These are phyloP conservation scores for Potamarius usumacintae DNA, from an alignment of 2,113 vertebrate species.

Conservation along the genomic window DNA sequence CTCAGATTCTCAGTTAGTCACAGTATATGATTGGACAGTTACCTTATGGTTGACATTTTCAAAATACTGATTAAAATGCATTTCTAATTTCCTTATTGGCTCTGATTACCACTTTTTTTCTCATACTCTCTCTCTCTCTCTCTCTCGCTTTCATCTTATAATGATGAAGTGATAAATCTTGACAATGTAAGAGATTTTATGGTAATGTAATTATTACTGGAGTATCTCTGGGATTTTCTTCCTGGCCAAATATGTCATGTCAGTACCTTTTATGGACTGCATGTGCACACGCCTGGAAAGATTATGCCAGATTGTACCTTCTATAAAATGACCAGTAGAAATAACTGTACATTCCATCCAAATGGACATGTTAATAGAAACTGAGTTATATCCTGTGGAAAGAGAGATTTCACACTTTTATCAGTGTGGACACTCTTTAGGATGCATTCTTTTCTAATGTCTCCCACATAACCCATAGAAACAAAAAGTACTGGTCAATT, in stretches of 20 bases:
- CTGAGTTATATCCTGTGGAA: neutral
- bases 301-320: neutral
- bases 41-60: neutral
- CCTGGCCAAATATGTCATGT: neutral
- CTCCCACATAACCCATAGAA: too few relatives aligned
- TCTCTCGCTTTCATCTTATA: neutral
- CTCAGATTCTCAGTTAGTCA: neutral
- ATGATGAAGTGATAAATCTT: neutral
- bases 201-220: neutral
- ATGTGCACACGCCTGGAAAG: neutral
- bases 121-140: neutral
- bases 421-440: neutral
- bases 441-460: too few relatives aligned
- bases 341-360: neutral
- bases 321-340: neutral
- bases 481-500: neutral
- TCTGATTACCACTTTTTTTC: neutral
- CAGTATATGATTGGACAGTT: neutral
- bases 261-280: neutral
- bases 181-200: neutral
- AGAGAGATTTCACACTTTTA: neutral
- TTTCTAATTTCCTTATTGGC: neutral
- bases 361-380: neutral
- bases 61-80: neutral
- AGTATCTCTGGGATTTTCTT: neutral